Conservation (phyloP, 2,797 vertebrate genomes). For the Sphenopsis melanotis region DNA sequence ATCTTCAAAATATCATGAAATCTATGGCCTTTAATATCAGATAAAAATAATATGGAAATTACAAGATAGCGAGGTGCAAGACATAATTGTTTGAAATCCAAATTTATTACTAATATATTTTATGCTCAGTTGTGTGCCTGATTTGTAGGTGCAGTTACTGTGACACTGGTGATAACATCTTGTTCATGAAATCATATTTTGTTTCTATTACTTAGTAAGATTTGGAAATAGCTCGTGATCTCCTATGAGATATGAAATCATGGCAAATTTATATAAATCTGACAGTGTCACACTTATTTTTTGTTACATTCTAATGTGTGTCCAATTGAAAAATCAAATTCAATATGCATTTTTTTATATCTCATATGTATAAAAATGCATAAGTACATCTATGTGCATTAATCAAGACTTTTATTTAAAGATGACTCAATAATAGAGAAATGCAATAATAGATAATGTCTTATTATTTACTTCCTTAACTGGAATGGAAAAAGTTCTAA, state of each 20-base stretch:
- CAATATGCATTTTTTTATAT: not conserved
- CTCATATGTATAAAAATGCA: not conserved
- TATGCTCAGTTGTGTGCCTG: not conserved
- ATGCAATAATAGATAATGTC: not conserved
- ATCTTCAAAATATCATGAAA: not conserved
- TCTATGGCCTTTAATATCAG: not conserved
- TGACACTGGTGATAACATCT: not conserved
- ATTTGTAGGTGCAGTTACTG: not conserved
- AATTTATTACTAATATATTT: not conserved
- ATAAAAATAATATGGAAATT: not conserved
- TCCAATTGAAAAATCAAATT: constrained; percentile 14
- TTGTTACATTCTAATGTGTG: not conserved
- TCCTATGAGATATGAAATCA: not conserved
- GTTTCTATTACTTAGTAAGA: not conserved
- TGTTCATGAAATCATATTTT: not conserved
- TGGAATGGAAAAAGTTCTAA: not conserved
- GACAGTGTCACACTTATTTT: not conserved
- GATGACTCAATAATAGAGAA: not conserved
- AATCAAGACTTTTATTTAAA: constrained; percentile 2
- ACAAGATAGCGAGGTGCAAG: not conserved
- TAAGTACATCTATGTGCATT: not conserved
- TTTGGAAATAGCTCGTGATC: constrained; percentile 13
- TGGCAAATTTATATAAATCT: not conserved
- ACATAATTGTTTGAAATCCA: not conserved
- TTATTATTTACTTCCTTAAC: not conserved